Evolutionary conservation across 2,113 vertebrate genomes (phyloP), one percentile per base, ranked within the genome.

Genomic region (Lathamus discolor): DNA sequence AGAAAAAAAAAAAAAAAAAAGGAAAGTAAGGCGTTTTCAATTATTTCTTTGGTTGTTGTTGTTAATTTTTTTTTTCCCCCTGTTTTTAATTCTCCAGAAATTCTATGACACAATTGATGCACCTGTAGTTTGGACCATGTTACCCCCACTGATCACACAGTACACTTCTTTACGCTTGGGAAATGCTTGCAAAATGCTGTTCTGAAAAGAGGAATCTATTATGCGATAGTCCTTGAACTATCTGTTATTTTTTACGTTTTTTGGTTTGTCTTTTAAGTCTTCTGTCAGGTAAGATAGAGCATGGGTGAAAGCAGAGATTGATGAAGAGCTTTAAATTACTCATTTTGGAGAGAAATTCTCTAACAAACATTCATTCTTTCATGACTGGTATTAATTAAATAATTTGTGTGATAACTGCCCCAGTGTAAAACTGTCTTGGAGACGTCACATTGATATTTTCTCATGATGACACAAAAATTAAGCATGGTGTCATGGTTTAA

Each of bases 71-170:
- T 11, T 29, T 31, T 54, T 5, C 6, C 9, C 10, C 13, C 33
- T 29, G 2, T 13, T 57, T 33, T 57, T 22, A 33, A 18, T 57
- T 57, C 31, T 83, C 49, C 51, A 80, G 25, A n/a, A 63, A 44
- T 19, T 20, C 5, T 2, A 0, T 33, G 39, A 64, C 11, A 37
- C 2, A 37, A 17, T 23, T 52, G 3, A 2, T 18, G 57, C 4
- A 19, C 1, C 6, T 69, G 7, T 77, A 29, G 6, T 54, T 29
- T 77, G 44, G 43, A 79, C 62, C 19, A 24, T 2, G 0, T 33
- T 75, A 23, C 10, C 4, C 13, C 5, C n/a, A 24, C 5, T 43
- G 22, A 22, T 49, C 13, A 49, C 33, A 2, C 29, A 12, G 51
- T 62, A 7, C 5, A 3, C 28, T 57, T 84, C 31, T 57, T 64